Conservation (phyloP, 2,113 vertebrate species). For the Gadus macrocephalus region DNA sequence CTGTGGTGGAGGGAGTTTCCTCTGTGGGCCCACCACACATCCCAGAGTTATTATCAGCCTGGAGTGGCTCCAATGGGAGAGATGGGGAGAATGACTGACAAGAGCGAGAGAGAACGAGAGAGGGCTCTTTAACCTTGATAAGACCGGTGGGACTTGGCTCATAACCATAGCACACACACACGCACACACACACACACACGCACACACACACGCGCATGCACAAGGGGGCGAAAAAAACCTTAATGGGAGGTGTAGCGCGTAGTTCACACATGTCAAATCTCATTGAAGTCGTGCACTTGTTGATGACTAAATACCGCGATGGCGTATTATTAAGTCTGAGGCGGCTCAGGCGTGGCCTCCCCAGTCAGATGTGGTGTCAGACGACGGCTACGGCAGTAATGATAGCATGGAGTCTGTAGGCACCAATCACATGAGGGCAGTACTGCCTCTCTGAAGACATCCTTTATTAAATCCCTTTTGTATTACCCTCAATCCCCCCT, state of each 20-base stretch:
- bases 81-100: neutral
- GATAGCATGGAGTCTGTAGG: conserved; percentile 22
- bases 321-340: neutral
- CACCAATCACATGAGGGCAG: conserved; percentile 65
- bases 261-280: neutral
- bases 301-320: neutral
- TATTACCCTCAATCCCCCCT: conserved; percentile 26
- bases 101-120: conserved; percentile 13
- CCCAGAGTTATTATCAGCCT: conserved; percentile 43
- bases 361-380: conserved; percentile 1
- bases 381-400: conserved; percentile 23
- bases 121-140: conserved; percentile 4
- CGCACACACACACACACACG: too few relatives aligned
- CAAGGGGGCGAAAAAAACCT: too few relatives aligned
- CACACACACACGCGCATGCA: too few relatives aligned
- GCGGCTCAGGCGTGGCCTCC: conserved; percentile 5
- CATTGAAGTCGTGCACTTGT: neutral
- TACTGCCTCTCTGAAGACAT: conserved; percentile 51
- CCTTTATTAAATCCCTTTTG: conserved; percentile 39
- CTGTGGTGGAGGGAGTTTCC: conserved; percentile 61
- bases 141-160: neutral
- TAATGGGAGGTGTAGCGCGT: neutral
- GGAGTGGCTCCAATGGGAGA: conserved; percentile 16
- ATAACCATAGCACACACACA: too few relatives aligned
- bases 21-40: conserved; percentile 47